Base-by-base conservation (phyloP, 2,113 vertebrate genomes). In the Pangasianodon gigas region DNA sequence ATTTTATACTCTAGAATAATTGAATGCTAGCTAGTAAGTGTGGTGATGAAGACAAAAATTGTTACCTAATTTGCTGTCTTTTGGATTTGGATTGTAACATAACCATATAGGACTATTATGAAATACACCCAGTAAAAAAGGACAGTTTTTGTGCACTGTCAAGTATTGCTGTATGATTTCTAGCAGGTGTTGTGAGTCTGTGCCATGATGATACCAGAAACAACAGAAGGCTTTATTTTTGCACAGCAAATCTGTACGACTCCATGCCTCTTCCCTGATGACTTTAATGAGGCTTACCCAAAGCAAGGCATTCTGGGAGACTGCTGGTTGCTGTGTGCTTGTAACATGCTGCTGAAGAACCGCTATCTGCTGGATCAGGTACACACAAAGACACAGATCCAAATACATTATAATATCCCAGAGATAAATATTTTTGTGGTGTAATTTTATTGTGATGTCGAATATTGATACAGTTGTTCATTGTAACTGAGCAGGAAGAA, bases 311-410 rank as follows among this genome's bases (percentile, higher is more conserved):
- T 98, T 90, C 93, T 99, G 94, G 98, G 98, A 88, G 98, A 99
- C 80, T 99, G 98, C 94, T 99, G 98, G 98, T 97, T 99, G 90
- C 96, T 99, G 32, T 99, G 98, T 87, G 98, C 98, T 41, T 98
- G 97, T 41, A 96, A 96, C 0, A 95, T 97, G 91, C 95, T 99
- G 92, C 96, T 97, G 90, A 97, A 97, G 92, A 97, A 94, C 89
- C 96, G 93, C 87, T 95, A 95, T 65, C 94, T 99, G 19, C 93
- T 98, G 71, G 93, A 97, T 93, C 97, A 98, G 97, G 98, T 99
- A 94, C 1, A n/a, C 51, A 60, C 11, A 44, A 58, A 80, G 16
- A 29, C 4, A n/a, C 29, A 52, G 4, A 87, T 74, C 37, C 21
- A 29, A 32, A 46, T 41, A 44, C 41, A 10, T 6, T 26, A 19